phyloP scores from a whole-genome alignment of 2,888 invertebrate species.

The Galeruca laticollis region DNA sequence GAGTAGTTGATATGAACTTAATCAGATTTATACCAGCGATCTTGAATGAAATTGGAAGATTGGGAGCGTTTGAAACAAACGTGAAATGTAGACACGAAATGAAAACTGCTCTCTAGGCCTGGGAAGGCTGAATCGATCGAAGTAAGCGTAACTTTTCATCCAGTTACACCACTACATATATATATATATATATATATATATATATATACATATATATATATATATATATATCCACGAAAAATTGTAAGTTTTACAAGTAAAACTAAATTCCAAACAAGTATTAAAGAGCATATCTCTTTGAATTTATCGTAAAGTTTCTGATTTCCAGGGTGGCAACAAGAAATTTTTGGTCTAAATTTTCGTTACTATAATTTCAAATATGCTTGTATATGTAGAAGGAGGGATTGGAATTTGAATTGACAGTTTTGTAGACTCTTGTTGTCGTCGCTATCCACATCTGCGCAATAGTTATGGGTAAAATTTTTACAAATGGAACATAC shows the following conservation, averaged over 20 bases:
- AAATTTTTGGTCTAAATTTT: neutral
- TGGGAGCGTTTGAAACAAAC: slow-evolving; percentile 46
- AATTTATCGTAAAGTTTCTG: neutral
- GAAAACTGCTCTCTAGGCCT: slow-evolving; percentile 56
- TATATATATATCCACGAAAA: slow-evolving; percentile 12
- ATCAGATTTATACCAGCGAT: slow-evolving; percentile 40
- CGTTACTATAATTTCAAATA: no score
- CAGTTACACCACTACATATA: slow-evolving; percentile 49
- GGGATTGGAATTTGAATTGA: no score
- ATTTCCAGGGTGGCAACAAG: neutral
- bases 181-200: no score
- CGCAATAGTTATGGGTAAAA: no score
- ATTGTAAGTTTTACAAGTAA: neutral
- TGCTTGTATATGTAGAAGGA: no score
- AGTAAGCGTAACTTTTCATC: slow-evolving; percentile 55
- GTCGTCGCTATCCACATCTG: no score
- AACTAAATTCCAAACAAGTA: neutral
- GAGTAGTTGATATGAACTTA: slow-evolving; percentile 42
- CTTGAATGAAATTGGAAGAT: slow-evolving; percentile 47
- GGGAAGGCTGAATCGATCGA: slow-evolving; percentile 61
- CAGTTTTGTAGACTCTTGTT: no score
- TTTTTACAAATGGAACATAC: no score
- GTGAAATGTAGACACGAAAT: slow-evolving; percentile 41
- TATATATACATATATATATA: no score
- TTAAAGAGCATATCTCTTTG: neutral